A percentile compares a stretch with the other conserved stretches of the same genome.
These are phyloP conservation scores for Acheta domesticus DNA, from an alignment of 2,888 invertebrate species.

Conservation along the genomic window DNA sequence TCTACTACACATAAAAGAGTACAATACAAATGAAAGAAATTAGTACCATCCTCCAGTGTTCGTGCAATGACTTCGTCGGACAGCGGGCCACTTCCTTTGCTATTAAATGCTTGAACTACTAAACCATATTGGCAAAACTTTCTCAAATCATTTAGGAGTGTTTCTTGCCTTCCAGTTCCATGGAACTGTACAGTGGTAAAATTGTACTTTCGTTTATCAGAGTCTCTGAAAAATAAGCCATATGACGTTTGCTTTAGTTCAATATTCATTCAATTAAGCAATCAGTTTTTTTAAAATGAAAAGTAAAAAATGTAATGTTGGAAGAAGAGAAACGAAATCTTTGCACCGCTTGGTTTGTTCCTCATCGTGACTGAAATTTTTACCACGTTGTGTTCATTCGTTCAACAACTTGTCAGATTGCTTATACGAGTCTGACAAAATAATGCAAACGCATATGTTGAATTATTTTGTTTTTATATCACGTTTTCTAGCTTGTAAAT, in stretches of 20 bases:
- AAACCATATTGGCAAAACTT: slow-evolving; percentile 43
- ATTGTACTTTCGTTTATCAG: slow-evolving; percentile 34
- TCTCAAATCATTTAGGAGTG: slow-evolving; percentile 38
- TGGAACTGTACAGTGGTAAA: slow-evolving; percentile 36
- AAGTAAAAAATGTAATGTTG: not conserved
- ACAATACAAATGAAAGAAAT: not conserved
- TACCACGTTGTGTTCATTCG: too few species aligned
- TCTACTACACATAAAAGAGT: too few species aligned
- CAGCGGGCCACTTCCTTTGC: slow-evolving; percentile 43
- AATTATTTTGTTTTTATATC: too few species aligned
- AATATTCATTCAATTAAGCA: not conserved
- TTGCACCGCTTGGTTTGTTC: too few species aligned
- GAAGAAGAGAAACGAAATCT: too few species aligned
- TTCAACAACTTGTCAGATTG: too few species aligned
- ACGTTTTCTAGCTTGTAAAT: too few species aligned
- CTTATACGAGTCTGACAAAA: too few species aligned
- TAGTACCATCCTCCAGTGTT: slow-evolving; percentile 44
- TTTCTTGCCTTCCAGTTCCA: slow-evolving; percentile 35
- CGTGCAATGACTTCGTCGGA: slow-evolving; percentile 39
- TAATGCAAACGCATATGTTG: too few species aligned
- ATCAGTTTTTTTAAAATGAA: not conserved
- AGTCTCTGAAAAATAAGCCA: slow-evolving; percentile 32
- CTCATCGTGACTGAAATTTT: too few species aligned
- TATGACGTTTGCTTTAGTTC: not conserved
- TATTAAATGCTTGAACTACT: slow-evolving; percentile 43